Percentiles rank a stretch among this genome's conserved stretches.
phyloP scores from a whole-genome alignment of 2,797 vertebrate genomes.

The Chrosomus eos region DNA sequence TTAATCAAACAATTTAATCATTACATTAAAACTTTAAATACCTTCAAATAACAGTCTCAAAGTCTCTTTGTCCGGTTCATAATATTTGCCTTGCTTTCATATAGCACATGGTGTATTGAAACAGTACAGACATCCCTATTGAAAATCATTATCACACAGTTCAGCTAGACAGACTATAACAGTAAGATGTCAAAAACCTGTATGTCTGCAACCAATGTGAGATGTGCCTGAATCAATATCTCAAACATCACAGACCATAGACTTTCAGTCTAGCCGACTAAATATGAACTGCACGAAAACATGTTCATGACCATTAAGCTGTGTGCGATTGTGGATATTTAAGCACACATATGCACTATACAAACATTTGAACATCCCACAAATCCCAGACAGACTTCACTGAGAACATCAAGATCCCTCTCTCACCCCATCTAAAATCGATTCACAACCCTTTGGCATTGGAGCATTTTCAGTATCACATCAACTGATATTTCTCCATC shows the following conservation, averaged over 20 bases:
- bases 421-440: constrained; percentile 3
- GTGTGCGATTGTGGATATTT: neutral
- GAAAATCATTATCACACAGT: constrained; percentile 18
- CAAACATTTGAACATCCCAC: constrained; percentile 12
- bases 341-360: neutral
- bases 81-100: neutral
- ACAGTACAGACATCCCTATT: neutral
- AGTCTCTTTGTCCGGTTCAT: neutral
- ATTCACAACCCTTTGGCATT: neutral
- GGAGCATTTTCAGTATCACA: neutral
- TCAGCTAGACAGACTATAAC: constrained; percentile 25
- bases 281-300: neutral
- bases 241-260: constrained; percentile 6
- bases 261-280: constrained; percentile 38
- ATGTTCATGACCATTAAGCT: neutral
- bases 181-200: constrained; percentile 38
- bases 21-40: constrained; percentile 9
- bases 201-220: constrained; percentile 46
- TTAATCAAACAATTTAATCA: neutral
- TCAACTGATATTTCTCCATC: constrained; percentile 22
- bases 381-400: neutral
- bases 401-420: neutral
- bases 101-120: neutral
- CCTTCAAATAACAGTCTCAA: constrained; percentile 3
- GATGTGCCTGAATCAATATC: constrained; percentile 53